These are phyloP conservation scores for Drosophila ustulata DNA, from an alignment of 2,888 invertebrate genomes.

Conservation along the genomic window DNA sequence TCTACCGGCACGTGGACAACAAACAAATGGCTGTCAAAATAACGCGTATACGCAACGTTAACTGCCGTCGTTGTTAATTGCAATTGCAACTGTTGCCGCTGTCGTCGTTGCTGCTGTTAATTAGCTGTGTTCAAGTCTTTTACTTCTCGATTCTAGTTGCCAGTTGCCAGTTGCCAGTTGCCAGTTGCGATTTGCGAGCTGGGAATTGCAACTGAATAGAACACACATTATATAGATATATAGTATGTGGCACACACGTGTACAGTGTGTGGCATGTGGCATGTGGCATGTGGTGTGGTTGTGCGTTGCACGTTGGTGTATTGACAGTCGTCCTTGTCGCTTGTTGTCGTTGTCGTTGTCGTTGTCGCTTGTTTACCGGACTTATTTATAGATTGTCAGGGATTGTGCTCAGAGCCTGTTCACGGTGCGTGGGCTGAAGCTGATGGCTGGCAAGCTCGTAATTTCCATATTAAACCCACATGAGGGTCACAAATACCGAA, in stretches of 20 bases:
- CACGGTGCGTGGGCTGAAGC: conserved; percentile 16
- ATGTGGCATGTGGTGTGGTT: not conserved
- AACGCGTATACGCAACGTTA: conserved; percentile 14
- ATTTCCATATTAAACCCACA: conserved; percentile 49
- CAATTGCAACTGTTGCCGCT: conserved; percentile 20
- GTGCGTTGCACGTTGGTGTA: conserved; percentile 19
- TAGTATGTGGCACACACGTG: not conserved
- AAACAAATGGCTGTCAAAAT: not conserved
- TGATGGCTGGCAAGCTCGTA: conserved; percentile 19
- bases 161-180: too few relatives aligned
- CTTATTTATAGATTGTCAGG: conserved; percentile 73
- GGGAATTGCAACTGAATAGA: conserved; percentile 28
- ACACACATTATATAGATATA: not conserved
- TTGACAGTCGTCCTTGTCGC: conserved; percentile 20
- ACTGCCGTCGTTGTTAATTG: conserved; percentile 17
- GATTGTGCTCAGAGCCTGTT: conserved; percentile 33
- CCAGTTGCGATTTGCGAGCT: conserved; percentile 21
- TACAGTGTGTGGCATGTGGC: not conserved
- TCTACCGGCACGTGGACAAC: conserved; percentile 6
- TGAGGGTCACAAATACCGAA: conserved; percentile 31
- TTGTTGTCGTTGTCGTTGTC: not conserved
- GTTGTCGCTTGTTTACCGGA: conserved; percentile 51
- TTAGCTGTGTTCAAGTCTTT: conserved; percentile 41
- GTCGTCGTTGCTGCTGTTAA: conserved; percentile 36
- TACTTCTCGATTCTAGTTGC: conserved; percentile 13